Conservation (phyloP, 2,797 vertebrate genomes). For the Xerus rutilus region DNA sequence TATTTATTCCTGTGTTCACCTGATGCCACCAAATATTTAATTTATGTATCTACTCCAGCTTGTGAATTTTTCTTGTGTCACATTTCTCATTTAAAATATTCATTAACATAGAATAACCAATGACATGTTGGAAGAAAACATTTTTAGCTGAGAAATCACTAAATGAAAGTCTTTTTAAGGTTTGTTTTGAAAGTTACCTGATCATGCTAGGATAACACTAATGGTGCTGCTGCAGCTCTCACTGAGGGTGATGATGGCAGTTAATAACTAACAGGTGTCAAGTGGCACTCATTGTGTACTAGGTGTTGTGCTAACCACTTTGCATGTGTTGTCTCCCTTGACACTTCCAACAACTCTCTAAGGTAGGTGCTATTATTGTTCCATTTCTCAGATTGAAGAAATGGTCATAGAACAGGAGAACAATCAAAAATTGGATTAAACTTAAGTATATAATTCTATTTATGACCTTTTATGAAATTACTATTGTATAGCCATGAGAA, state of each 20-base stretch:
- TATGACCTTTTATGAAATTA: conserved; percentile 32
- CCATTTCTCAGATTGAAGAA: conserved; percentile 39
- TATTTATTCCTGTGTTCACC: conserved; percentile 37
- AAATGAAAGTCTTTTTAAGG: not conserved
- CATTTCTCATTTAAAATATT: conserved; percentile 54
- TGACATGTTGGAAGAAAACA: not conserved
- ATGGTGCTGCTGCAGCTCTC: not conserved
- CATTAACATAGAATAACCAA: not conserved
- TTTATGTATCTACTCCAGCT: not conserved
- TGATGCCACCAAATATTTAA: not conserved
- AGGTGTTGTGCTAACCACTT: not conserved
- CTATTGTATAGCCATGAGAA: conserved; percentile 25
- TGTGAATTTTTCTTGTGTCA: conserved; percentile 49
- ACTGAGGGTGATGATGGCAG: not conserved
- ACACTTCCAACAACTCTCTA: not conserved
- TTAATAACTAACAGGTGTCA: not conserved
- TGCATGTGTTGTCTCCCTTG: not conserved
- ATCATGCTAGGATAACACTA: not conserved
- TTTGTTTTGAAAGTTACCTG: conserved; percentile 44
- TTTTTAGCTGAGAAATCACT: conserved; percentile 27
- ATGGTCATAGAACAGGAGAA: not conserved
- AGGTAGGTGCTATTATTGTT: not conserved
- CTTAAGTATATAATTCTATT: conserved; percentile 6
- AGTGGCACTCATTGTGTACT: not conserved
- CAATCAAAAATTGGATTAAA: not conserved